phyloP scores from a whole-genome alignment of 2,113 vertebrate species.

The Elachura formosa region DNA sequence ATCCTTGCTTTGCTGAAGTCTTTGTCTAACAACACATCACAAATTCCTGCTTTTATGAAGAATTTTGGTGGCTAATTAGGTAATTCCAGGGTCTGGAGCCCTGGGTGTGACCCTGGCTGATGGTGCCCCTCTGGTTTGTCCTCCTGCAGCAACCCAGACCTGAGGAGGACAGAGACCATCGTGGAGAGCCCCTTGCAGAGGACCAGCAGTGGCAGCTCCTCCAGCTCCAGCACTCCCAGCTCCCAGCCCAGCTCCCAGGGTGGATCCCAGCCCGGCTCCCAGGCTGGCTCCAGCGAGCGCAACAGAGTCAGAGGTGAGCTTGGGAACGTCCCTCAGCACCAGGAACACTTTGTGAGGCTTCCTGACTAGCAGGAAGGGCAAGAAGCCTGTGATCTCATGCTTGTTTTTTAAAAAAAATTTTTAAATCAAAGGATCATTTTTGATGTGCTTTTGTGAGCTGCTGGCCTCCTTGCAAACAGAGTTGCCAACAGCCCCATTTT shows the following conservation, averaged over 20 bases:
- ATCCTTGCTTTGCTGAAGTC: neutral
- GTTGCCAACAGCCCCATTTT: neutral
- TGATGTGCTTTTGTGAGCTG: neutral
- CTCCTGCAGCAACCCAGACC: constrained; percentile 87
- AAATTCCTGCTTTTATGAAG: neutral
- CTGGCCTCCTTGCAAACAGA: neutral
- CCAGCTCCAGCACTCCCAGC: constrained; percentile 95
- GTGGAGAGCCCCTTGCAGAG: constrained; percentile 88
- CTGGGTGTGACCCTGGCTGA: rapidly evolving
- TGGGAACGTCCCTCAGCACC: neutral
- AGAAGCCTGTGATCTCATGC: neutral
- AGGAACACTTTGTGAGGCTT: rapidly evolving
- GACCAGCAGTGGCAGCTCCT: constrained; percentile 95
- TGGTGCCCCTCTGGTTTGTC: neutral
- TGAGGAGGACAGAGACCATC: constrained; percentile 84
- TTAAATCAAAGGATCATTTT: neutral
- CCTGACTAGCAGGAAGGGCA: neutral
- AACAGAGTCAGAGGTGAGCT: constrained; percentile 85
- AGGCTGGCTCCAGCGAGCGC: constrained; percentile 87
- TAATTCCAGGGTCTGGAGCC: neutral
- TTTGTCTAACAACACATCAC: neutral
- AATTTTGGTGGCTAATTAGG: neutral
- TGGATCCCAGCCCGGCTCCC: constrained; percentile 83
- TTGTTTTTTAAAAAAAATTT: neutral
- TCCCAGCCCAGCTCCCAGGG: constrained; percentile 88